A percentile compares a stretch with the other conserved stretches of the same genome.
Conservation (phyloP, 2,888 invertebrate genomes). For the Epiblema foenella region DNA sequence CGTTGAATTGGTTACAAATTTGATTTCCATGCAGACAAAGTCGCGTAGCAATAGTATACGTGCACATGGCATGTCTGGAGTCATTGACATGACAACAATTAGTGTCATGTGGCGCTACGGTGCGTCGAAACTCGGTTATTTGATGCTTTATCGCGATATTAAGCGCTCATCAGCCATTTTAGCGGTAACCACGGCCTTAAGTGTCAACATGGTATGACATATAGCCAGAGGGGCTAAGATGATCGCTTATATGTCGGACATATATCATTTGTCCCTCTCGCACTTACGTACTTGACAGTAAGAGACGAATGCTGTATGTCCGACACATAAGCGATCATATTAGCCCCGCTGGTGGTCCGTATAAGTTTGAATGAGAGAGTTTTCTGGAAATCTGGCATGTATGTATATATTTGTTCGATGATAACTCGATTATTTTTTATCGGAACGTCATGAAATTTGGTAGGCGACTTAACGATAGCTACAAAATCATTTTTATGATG, state of each 20-base stretch:
- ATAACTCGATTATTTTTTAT: no score
- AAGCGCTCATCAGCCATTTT: conserved; percentile 19
- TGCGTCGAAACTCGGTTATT: conserved; percentile 18
- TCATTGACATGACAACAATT: conserved; percentile 33
- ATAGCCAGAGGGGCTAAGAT: no score
- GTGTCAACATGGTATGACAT: conserved; percentile 1
- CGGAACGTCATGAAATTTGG: no score
- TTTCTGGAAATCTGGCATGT: no score
- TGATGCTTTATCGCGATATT: conserved; percentile 28
- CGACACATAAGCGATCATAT: no score
- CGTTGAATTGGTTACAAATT: background rate
- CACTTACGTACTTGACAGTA: no score
- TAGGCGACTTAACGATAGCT: no score
- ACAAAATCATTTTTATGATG: no score
- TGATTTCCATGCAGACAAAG: background rate
- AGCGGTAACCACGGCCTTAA: conserved; percentile 7
- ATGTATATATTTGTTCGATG: no score
- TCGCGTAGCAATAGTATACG: background rate
- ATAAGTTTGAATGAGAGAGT: background rate
- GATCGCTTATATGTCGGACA: no score
- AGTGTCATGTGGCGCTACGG: conserved; percentile 21
- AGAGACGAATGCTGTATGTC: no score
- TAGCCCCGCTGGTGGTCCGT: background rate
- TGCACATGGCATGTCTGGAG: conserved; percentile 10
- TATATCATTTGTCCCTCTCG: no score